These are phyloP conservation scores for Encarsia formosa DNA, from an alignment of 2,888 invertebrate genomes.

Conservation along the genomic window DNA sequence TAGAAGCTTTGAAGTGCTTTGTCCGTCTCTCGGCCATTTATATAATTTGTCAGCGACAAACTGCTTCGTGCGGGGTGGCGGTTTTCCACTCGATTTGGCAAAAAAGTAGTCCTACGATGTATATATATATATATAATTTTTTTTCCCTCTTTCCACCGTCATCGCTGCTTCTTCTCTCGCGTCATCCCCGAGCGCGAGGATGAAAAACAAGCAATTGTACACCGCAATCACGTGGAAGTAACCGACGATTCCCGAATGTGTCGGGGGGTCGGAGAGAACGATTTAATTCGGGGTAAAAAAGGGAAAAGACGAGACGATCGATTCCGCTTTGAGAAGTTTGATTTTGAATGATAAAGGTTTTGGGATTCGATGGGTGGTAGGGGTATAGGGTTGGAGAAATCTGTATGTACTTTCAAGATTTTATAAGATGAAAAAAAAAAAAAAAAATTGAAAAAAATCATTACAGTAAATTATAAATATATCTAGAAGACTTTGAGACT, in stretches of 20 bases:
- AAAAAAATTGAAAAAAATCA: too few species aligned
- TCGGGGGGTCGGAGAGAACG: conserved; percentile 20
- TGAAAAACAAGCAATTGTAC: conserved; percentile 19
- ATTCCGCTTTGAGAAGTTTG: too few species aligned
- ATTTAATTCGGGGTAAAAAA: too few species aligned
- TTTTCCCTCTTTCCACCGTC: background rate
- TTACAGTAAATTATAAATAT: too few species aligned
- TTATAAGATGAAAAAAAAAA: too few species aligned
- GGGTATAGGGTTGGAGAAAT: too few species aligned
- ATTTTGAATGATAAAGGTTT: too few species aligned
- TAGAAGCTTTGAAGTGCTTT: too few species aligned
- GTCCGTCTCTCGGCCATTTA: conserved; percentile 37
- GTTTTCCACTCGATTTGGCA: conserved; percentile 50
- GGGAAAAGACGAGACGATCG: too few species aligned
- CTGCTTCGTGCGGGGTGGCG: conserved; percentile 36
- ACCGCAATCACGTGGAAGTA: conserved; percentile 43
- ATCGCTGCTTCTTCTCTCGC: conserved; percentile 24
- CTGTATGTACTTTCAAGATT: too few species aligned
- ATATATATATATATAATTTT: conserved; percentile 12
- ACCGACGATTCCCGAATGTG: conserved; percentile 37
- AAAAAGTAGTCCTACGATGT: conserved; percentile 40
- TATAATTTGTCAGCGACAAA: conserved; percentile 50
- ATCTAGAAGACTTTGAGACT: too few species aligned
- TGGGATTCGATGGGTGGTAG: too few species aligned
- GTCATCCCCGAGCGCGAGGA: conserved; percentile 7